phyloP scores from a whole-genome alignment of 2,888 invertebrate genomes.

The Chrysotoxum bicinctum region DNA sequence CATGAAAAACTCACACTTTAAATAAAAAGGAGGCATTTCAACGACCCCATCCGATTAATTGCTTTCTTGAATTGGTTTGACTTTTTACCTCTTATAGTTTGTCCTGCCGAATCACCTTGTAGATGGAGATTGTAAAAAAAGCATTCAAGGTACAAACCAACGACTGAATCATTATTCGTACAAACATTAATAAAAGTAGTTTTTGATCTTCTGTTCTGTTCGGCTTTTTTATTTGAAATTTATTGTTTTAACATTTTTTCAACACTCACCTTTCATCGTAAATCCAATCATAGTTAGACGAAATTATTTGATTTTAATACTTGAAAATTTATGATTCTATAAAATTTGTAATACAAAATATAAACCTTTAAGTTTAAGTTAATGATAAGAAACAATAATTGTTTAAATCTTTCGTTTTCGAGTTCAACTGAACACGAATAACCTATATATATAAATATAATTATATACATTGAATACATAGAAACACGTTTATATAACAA shows the following conservation, averaged over 20 bases:
- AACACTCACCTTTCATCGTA: not conserved
- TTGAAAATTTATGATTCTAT: not conserved
- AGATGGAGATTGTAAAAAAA: not conserved
- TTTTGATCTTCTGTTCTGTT: not conserved
- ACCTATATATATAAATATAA: constrained; percentile 28
- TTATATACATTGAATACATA: constrained; percentile 39
- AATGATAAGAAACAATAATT: constrained; percentile 14
- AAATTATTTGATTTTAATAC: not conserved
- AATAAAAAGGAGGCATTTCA: not conserved
- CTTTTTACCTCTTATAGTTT: not conserved
- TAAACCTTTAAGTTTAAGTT: not conserved
- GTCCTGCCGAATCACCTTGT: not conserved
- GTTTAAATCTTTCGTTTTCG: constrained; percentile 38
- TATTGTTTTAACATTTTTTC: not conserved
- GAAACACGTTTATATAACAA: constrained; percentile 40
- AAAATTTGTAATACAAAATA: not conserved
- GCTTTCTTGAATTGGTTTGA: not conserved
- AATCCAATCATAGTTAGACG: not conserved
- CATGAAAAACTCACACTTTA: too few species aligned
- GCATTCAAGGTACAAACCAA: not conserved
- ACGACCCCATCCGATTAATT: not conserved
- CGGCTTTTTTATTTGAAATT: not conserved
- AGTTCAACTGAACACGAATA: constrained; percentile 28
- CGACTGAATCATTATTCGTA: not conserved
- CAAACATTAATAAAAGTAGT: not conserved